Evolutionary conservation across 2,888 invertebrate species (phyloP).

Genomic region (Strigamia crassipes): DNA sequence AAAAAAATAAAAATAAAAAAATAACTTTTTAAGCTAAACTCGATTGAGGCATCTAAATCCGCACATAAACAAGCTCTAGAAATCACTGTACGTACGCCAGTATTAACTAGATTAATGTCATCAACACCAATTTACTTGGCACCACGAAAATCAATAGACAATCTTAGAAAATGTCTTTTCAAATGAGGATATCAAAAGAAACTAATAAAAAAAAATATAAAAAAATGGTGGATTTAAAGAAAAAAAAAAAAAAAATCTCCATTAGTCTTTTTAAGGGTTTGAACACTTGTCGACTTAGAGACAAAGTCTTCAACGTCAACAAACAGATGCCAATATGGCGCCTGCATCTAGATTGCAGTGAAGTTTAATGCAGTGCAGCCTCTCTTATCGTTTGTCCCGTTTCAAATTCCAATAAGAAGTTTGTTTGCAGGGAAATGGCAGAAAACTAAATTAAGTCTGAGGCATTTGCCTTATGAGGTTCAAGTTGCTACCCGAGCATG

Average conservation of each 20-base stretch:
- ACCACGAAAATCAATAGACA: neutral
- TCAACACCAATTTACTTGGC: neutral
- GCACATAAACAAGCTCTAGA: neutral
- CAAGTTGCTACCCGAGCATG: neutral
- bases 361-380: neutral
- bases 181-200: neutral
- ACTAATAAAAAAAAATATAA: neutral
- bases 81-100: neutral
- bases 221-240: neutral
- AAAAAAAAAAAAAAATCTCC: too few relatives aligned
- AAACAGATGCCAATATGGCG: slow-evolving; percentile 2
- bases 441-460: neutral
- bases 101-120: neutral
- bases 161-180: neutral
- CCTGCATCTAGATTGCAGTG: neutral
- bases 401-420: slow-evolving; percentile 3
- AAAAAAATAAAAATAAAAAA: too few relatives aligned
- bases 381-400: neutral
- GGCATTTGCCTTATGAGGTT: slow-evolving; percentile 3
- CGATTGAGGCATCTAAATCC: neutral
- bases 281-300: neutral
- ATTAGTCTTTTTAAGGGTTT: too few relatives aligned
- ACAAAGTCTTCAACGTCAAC: slow-evolving; percentile 1
- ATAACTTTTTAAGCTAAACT: too few relatives aligned
- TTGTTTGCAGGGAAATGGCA: neutral